Percentiles rank a stretch among this genome's conserved stretches.
These are phyloP conservation scores for Sus cebifrons DNA, from an alignment of 2,797 vertebrate genomes.

Conservation along the genomic window DNA sequence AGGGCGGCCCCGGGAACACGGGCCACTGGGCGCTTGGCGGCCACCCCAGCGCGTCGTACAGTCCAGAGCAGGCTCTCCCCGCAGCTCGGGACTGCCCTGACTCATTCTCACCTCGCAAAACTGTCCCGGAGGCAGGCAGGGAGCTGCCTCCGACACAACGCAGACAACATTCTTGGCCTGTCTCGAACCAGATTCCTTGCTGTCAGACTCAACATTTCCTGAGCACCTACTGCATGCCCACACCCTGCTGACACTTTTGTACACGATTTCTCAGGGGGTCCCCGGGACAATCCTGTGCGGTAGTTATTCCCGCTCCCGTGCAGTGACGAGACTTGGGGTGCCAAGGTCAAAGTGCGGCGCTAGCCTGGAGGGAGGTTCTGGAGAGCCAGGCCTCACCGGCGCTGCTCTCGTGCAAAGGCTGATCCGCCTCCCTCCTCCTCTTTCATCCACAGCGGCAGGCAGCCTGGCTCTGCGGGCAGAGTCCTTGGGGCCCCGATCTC, in stretches of 20 bases:
- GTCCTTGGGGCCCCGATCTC: rapidly evolving
- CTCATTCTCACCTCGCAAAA: conserved; percentile 80
- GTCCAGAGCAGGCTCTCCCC: conserved; percentile 44
- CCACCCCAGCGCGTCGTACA: conserved; percentile 37
- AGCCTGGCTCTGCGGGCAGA: too few species aligned
- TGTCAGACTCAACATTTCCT: neutral
- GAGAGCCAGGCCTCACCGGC: neutral
- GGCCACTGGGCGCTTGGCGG: neutral
- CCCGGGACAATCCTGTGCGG: neutral
- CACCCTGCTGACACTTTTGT: neutral
- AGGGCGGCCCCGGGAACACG: neutral
- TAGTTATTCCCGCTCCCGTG: neutral
- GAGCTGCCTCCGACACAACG: conserved; percentile 65
- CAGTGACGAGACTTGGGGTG: neutral
- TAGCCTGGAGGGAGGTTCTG: neutral
- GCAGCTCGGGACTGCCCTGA: conserved; percentile 11
- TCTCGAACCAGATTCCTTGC: neutral
- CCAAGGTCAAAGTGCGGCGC: neutral
- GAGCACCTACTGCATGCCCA: conserved; percentile 52
- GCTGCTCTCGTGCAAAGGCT: neutral
- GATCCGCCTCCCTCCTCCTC: rapidly evolving
- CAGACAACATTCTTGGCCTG: conserved; percentile 61
- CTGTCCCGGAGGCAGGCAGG: conserved; percentile 57
- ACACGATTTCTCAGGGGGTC: neutral
- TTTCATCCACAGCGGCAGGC: neutral